These are phyloP conservation scores for Fistularia tabacaria DNA, from an alignment of 2,797 vertebrate genomes.

Conservation along the genomic window DNA sequence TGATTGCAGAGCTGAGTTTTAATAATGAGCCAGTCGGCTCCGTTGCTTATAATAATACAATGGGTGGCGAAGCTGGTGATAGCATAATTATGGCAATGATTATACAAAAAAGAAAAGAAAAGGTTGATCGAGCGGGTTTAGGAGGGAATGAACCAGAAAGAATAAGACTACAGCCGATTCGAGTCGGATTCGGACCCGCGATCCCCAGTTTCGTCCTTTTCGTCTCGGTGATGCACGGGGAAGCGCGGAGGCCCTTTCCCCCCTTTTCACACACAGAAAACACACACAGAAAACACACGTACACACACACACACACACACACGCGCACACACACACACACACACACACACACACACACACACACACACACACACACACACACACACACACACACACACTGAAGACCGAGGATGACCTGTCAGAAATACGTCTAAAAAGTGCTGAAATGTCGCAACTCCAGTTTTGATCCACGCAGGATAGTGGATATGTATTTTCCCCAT, in stretches of 20 bases:
- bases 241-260: too few relatives aligned
- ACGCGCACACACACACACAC: slow-evolving; percentile 19
- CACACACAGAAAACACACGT: slow-evolving; percentile 22
- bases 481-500: too few relatives aligned
- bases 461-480: too few relatives aligned
- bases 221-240: too few relatives aligned
- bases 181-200: too few relatives aligned
- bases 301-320: slow-evolving; percentile 11
- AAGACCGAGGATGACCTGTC: not conserved
- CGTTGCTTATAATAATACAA: slow-evolving; percentile 55
- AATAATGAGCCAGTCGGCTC: slow-evolving; percentile 58
- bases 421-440: not conserved
- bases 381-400: slow-evolving; percentile 7
- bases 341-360: slow-evolving; percentile 14
- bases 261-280: too few relatives aligned
- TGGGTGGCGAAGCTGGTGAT: slow-evolving; percentile 25
- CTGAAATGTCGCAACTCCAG: not conserved
- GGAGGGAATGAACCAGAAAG: too few relatives aligned
- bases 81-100: slow-evolving; percentile 45
- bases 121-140: too few relatives aligned
- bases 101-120: slow-evolving; percentile 16
- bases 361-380: slow-evolving; percentile 7
- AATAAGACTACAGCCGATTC: too few relatives aligned
- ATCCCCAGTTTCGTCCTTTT: too few relatives aligned
- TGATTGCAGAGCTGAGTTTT: slow-evolving; percentile 60